A percentile compares a stretch with the other conserved stretches of the same genome.
Conservation (phyloP, 2,113 vertebrate species). For the Perca flavescens region DNA sequence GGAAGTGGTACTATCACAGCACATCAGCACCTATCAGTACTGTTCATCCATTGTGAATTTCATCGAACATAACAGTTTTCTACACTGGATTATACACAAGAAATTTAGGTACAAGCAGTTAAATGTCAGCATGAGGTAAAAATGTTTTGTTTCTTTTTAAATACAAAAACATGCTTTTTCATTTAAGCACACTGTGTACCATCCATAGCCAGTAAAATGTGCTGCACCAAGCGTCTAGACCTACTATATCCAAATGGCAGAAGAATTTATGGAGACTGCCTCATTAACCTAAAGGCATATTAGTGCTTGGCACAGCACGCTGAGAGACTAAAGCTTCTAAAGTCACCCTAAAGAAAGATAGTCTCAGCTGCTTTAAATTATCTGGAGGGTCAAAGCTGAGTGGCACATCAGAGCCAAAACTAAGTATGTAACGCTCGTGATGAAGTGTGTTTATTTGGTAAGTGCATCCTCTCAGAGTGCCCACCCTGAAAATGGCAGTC, state of each 20-base stretch:
- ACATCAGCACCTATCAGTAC: slow-evolving; percentile 38
- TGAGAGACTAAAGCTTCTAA: slow-evolving; percentile 59
- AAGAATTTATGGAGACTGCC: slow-evolving; percentile 84
- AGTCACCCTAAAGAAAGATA: slow-evolving; percentile 46
- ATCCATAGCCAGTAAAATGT: slow-evolving; percentile 59
- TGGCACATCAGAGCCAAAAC: slow-evolving; percentile 3
- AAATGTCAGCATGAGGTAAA: background rate
- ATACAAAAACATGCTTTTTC: slow-evolving; percentile 27
- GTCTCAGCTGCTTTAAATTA: slow-evolving; percentile 61
- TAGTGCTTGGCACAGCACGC: slow-evolving; percentile 76
- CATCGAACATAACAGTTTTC: background rate
- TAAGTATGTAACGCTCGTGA: slow-evolving; percentile 6
- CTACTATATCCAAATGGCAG: slow-evolving; percentile 78
- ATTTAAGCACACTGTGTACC: slow-evolving; percentile 49
- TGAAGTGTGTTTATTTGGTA: slow-evolving; percentile 40
- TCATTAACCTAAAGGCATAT: slow-evolving; percentile 84
- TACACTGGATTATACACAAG: background rate
- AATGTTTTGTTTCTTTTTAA: slow-evolving; percentile 10
- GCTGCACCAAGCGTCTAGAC: slow-evolving; percentile 73
- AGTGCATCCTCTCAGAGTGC: slow-evolving; percentile 53
- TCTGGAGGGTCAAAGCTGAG: slow-evolving; percentile 25
- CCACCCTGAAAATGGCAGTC: slow-evolving; percentile 77
- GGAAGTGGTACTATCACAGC: slow-evolving; percentile 47
- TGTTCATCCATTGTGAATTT: slow-evolving; percentile 13
- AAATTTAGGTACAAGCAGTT: background rate